Conservation (phyloP, 2,797 vertebrate species). For the Rallus crepitans region DNA sequence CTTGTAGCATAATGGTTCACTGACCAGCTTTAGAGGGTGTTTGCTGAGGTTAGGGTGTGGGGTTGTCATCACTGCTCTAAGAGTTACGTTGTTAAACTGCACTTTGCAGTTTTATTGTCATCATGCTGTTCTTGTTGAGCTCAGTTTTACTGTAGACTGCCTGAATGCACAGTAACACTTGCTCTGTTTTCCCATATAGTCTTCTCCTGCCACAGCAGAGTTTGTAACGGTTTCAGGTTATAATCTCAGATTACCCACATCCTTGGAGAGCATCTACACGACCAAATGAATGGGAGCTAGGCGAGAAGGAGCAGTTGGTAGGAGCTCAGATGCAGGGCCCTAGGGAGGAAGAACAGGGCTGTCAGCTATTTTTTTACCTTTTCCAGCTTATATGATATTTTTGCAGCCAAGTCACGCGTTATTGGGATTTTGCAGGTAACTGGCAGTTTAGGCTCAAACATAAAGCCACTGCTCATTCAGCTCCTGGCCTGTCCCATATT, state of each 20-base stretch:
- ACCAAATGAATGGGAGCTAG: neutral
- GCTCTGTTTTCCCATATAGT: neutral
- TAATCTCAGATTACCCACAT: neutral
- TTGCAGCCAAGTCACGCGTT: fast-evolving
- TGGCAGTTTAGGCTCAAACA: neutral
- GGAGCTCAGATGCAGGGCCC: neutral
- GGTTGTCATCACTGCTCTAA: neutral
- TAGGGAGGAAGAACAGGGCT: neutral
- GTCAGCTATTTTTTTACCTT: neutral
- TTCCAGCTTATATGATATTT: neutral
- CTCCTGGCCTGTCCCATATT: neutral
- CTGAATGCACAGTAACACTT: neutral
- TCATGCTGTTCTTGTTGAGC: neutral
- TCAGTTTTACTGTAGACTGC: neutral
- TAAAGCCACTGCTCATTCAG: neutral
- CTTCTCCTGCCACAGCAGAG: neutral
- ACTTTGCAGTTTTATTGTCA: neutral
- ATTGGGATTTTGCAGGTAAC: neutral
- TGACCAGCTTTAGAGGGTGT: neutral
- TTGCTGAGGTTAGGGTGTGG: neutral
- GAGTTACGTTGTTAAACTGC: neutral
- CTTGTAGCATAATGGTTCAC: neutral
- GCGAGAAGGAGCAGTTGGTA: neutral
- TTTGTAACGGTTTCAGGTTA: neutral
- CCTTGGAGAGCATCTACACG: neutral